These are phyloP conservation scores for Cotesia chilonis DNA, from an alignment of 1,140 invertebrate genomes.

Conservation along the genomic window DNA sequence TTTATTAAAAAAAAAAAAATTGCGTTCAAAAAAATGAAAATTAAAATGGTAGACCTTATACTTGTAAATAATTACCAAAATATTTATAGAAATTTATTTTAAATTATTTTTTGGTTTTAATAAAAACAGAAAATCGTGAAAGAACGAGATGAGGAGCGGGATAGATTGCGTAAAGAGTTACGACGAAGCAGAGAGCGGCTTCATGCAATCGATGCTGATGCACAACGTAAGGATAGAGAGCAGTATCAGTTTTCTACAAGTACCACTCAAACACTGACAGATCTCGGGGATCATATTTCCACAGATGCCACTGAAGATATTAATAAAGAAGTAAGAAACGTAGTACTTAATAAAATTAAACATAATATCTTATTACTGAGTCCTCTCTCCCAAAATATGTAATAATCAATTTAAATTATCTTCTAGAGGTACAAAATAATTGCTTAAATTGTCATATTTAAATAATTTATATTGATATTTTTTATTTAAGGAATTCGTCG, in stretches of 20 bases:
- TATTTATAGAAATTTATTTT: not conserved
- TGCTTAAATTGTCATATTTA: too few relatives aligned
- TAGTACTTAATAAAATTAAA: not conserved
- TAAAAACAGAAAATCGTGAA: slow-evolving; percentile 73
- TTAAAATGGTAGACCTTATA: too few relatives aligned
- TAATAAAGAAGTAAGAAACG: slow-evolving; percentile 52
- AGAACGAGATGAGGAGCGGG: slow-evolving; percentile 78
- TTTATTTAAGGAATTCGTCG: slow-evolving; percentile 21
- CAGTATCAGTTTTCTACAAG: slow-evolving; percentile 43
- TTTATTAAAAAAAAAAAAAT: too few relatives aligned
- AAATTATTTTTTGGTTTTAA: slow-evolving; percentile 36
- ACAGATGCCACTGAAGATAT: slow-evolving; percentile 50
- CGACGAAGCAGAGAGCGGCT: slow-evolving; percentile 76
- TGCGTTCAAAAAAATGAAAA: too few relatives aligned
- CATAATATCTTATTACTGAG: too few relatives aligned
- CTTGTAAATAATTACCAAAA: too few relatives aligned
- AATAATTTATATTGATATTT: not conserved
- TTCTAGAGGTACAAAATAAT: too few relatives aligned
- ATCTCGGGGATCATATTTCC: slow-evolving; percentile 24
- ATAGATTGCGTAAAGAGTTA: slow-evolving; percentile 76
- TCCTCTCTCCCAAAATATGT: too few relatives aligned
- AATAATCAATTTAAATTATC: too few relatives aligned
- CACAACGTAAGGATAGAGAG: slow-evolving; percentile 51
- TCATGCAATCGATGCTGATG: slow-evolving; percentile 69
- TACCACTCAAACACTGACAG: slow-evolving; percentile 41